Base-by-base conservation (phyloP, 2,888 invertebrate species). In the Stenotaenia linearis region DNA sequence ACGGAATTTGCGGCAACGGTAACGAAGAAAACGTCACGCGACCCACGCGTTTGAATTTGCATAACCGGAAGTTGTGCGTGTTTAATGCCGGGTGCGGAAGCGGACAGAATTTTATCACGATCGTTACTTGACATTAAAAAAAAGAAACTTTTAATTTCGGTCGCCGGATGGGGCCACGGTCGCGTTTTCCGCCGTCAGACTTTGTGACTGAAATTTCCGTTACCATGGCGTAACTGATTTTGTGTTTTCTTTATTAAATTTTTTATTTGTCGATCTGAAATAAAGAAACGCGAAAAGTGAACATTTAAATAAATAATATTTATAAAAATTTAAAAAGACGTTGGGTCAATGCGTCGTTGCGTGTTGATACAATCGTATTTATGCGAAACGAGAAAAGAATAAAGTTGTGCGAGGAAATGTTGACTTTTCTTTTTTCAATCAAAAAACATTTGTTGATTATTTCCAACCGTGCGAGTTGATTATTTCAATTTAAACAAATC, bases 1-100 rank as follows among this genome's bases (percentile, higher is more conserved):
- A 79, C n/a, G 79, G 79, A 18, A 77, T 79, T 35, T 79, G 79
- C 21, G 79, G 79, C n/a, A 79, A 50, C 15, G 77, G 77, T 0
- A 61, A 30, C 18, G 79, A 77, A n/a, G 23, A 32, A 18, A 61
- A 76, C 35, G 56, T 76, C 6, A 18, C 56, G 10, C 37, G 23
- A 28, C 77, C 77, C 5, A 77, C 50, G 12, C 28, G n/a, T 9
- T 28, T 77, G 23, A 3, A 21, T 10, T 10, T 21, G 25, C 6
- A 28, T 7, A 12, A 7, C 18, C 6, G 12, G 5, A 30, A 21
- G 4, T 0, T 28, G 6, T 23, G 45, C 5, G 32, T 37, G 1
- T 28, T 45, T 0, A 15, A 15, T 6, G 28, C 37, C 37, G 77
- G 77, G 21, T 40, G 77, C 28, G 77, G 77, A 37, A 28, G 45